Conservation (phyloP, 2,113 vertebrate genomes). For the Riparia riparia region DNA sequence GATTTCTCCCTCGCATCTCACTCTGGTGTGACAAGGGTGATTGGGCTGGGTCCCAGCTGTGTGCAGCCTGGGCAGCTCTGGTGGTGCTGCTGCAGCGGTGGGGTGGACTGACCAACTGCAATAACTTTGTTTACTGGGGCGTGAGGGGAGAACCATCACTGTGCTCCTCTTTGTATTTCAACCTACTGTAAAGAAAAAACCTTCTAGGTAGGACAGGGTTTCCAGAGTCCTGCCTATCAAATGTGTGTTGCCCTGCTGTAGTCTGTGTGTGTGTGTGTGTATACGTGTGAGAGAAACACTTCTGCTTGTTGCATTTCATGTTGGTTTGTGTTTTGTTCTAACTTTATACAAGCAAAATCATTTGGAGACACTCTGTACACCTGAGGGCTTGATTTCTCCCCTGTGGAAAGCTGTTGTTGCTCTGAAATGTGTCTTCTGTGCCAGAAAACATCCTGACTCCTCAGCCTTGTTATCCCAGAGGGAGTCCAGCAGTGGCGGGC, state of each 20-base stretch:
- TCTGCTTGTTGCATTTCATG: conserved; percentile 1
- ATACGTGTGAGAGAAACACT: not conserved
- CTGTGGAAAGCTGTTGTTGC: not conserved
- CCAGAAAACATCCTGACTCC: not conserved
- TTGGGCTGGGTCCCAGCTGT: not conserved
- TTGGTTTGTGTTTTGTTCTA: conserved; percentile 25
- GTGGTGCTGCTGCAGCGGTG: not conserved
- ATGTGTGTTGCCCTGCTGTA: conserved; percentile 29
- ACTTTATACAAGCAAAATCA: not conserved
- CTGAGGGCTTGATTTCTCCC: not conserved
- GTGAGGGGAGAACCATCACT: conserved; percentile 4
- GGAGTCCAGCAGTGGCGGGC: not conserved
- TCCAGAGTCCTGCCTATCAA: conserved; percentile 30
- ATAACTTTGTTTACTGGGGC: conserved; percentile 57
- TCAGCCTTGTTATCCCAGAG: not conserved
- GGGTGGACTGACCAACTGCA: not conserved
- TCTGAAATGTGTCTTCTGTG: not conserved
- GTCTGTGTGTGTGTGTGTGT: not conserved
- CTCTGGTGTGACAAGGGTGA: not conserved
- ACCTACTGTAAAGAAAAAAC: conserved; percentile 48
- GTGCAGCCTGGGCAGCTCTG: not conserved
- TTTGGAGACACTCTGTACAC: not conserved
- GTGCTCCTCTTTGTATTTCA: conserved; percentile 53
- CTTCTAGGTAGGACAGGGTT: conserved; percentile 13
- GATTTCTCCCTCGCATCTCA: not conserved